Evolutionary conservation across 1,140 invertebrate species (phyloP), one percentile per base, ranked within the genome.

Genomic region (Manduca sexta): DNA sequence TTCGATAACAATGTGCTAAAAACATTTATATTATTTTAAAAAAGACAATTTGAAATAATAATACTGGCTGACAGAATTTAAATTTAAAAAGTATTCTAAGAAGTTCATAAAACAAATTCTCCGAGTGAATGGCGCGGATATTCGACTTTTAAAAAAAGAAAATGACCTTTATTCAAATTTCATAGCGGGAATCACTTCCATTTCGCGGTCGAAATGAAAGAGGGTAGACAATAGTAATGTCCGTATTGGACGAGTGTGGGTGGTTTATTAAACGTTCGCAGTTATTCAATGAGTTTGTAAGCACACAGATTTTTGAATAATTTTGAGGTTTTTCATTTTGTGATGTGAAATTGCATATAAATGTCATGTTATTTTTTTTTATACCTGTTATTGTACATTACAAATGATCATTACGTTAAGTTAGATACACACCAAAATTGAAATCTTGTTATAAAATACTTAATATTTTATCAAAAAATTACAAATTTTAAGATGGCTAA

Each of bases 141-240:
- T 48, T 51, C 39, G 14, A 52, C 41, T 30, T 54, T 56, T 50
- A 49, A 52, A 52, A n/a, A 57, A 13, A 46, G 14, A 43, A 47
- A 60, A 56, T 52, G 59, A 45, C 35, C 34, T 35, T 56, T 61
- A 61, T 61, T 61, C 53, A 57, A 61, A 61, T 61, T 57, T 61
- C 53, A 61, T 61, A 40, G 50, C 35, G 34, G 31, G 48, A 26
- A 57, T 61, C 48, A 48, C 45, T 49, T 41, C 46, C 33, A 49
- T 49, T 45, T 18, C 38, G 31, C n/a, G 38, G 8, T 37, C 18
- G 29, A 50, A 61, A 61, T 61, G 54, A 57, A 50, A 42, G 16
- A 54, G 44, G 46, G 48, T 37, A 45, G 45, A 54, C 50, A 56
- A 53, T 56, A 45, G 46, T 50, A 50, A 49, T 49, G 46, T 40